Conservation (phyloP, 2,797 vertebrate species). For the Hippopotamyrus pictus region DNA sequence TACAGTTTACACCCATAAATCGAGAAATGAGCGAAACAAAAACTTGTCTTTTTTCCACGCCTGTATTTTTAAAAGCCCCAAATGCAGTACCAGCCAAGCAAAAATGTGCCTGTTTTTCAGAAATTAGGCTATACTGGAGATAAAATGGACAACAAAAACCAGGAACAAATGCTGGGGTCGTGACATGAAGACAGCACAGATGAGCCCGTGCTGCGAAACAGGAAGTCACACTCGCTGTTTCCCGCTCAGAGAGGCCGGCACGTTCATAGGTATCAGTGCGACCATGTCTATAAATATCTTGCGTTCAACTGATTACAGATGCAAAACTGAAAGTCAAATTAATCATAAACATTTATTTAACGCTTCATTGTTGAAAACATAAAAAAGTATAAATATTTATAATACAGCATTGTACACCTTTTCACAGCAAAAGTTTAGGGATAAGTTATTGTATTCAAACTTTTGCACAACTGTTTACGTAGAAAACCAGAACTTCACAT, state of each 20-base stretch:
- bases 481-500: slow-evolving; percentile 7
- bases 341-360: slow-evolving; percentile 19
- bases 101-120: not conserved
- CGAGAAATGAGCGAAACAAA: not conserved
- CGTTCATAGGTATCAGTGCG: not conserved
- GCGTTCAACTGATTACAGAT: not conserved
- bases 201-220: not conserved
- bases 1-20: not conserved
- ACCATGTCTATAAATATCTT: not conserved
- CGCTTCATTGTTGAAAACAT: slow-evolving; percentile 18
- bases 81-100: not conserved
- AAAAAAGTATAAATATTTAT: slow-evolving; percentile 29
- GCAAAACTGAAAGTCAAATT: not conserved
- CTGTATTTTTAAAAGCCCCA: not conserved
- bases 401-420: slow-evolving; percentile 23
- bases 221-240: not conserved
- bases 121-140: not conserved
- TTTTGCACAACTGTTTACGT: not conserved
- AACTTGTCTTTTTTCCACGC: not conserved
- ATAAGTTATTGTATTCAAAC: slow-evolving; percentile 15
- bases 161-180: not conserved
- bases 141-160: not conserved
- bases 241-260: not conserved
- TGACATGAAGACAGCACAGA: not conserved
- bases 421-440: slow-evolving; percentile 25